Evolutionary conservation across 2,797 vertebrate genomes (phyloP).

Genomic region (Paedocypris micromegethes): DNA sequence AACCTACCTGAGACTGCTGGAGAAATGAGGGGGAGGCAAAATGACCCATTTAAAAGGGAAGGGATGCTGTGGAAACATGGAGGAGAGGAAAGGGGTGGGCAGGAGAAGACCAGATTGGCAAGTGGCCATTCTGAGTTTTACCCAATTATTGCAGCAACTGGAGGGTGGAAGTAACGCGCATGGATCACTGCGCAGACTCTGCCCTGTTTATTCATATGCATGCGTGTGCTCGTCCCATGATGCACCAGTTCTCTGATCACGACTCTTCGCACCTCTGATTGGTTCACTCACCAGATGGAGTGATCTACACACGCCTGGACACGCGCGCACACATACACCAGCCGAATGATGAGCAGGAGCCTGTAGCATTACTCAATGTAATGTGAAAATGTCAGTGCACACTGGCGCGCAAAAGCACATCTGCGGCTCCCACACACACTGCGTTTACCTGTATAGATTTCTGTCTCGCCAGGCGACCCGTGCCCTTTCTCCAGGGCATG

Average conservation of each 20-base stretch:
- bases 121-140: conserved; percentile 40
- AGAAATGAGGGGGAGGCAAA: conserved; percentile 32
- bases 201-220: conserved; percentile 19
- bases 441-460: conserved; percentile 31
- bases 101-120: conserved; percentile 42
- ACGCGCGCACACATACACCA: conserved; percentile 14
- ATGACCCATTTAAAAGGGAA: conserved; percentile 47
- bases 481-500: conserved; percentile 21
- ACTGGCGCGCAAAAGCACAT: conserved; percentile 17
- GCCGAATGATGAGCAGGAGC: conserved; percentile 24
- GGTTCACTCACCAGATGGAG: conserved; percentile 36
- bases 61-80: conserved; percentile 33
- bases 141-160: conserved; percentile 42
- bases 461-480: conserved; percentile 19
- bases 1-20: conserved; percentile 31
- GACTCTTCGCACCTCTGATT: conserved; percentile 37
- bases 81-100: conserved; percentile 24
- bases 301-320: conserved; percentile 1
- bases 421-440: conserved; percentile 12
- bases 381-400: conserved; percentile 44
- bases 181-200: conserved; percentile 13
- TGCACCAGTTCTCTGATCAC: conserved; percentile 9
- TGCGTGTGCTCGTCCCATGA: conserved; percentile 17
- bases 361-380: conserved; percentile 40
- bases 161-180: conserved; percentile 13